Percentiles rank a stretch among this genome's conserved stretches.
Conservation (phyloP, 2,113 vertebrate genomes). For the Gavialis gangeticus region DNA sequence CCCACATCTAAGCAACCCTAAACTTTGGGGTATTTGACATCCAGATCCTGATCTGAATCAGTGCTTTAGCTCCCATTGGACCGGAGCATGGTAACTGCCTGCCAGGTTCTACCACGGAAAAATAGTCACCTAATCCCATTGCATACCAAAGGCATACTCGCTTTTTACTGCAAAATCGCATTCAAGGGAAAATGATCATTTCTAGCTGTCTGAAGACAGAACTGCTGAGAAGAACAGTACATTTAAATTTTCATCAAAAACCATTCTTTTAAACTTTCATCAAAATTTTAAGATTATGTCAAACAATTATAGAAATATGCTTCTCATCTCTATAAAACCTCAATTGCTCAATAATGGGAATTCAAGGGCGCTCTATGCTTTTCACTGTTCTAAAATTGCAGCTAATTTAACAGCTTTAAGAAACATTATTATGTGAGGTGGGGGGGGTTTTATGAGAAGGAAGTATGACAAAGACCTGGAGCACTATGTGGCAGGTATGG, state of each 20-base stretch:
- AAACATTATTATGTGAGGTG: neutral
- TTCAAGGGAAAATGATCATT: constrained; percentile 27
- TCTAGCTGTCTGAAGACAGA: constrained; percentile 34
- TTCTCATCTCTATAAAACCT: constrained; percentile 69
- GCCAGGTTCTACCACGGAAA: neutral
- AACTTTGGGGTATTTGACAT: neutral
- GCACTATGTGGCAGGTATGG: fast-evolving
- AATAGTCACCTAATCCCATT: neutral
- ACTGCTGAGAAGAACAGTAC: constrained; percentile 27
- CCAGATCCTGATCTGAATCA: neutral
- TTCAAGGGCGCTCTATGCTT: constrained; percentile 46
- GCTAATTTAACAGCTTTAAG: constrained; percentile 48
- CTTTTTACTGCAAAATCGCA: neutral
- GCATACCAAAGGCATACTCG: neutral
- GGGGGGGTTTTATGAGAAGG: neutral
- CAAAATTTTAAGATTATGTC: constrained; percentile 63
- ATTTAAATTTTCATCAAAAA: constrained; percentile 35
- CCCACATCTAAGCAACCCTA: neutral
- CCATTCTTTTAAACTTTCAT: constrained; percentile 52
- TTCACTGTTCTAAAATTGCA: constrained; percentile 56
- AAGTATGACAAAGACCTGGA: neutral
- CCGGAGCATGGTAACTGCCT: neutral
- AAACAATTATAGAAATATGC: constrained; percentile 58
- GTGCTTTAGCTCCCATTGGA: neutral
- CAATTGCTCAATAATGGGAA: constrained; percentile 48